phyloP scores from a whole-genome alignment of 1,140 invertebrate species.

The Eriosoma lanigerum region DNA sequence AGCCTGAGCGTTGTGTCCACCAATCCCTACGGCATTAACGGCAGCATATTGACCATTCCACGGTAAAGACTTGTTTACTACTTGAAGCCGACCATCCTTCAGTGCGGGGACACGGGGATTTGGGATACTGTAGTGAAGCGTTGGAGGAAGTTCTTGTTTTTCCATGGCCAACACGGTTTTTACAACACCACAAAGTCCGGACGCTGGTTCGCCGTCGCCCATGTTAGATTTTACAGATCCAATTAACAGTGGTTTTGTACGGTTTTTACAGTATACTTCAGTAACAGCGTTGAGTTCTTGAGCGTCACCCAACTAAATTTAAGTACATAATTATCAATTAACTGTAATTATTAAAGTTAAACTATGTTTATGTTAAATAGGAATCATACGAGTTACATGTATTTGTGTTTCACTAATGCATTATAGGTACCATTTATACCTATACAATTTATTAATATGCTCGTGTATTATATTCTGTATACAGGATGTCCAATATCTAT shows the following conservation, averaged over 20 bases:
- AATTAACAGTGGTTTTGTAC: conserved; percentile 64
- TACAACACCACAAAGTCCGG: conserved; percentile 64
- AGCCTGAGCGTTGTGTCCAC: conserved; percentile 68
- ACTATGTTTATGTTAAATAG: too few species aligned
- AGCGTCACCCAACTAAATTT: conserved; percentile 53
- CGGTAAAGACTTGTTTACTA: conserved; percentile 62
- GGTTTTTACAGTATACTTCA: conserved; percentile 58
- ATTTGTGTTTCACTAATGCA: too few species aligned
- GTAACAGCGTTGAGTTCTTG: conserved; percentile 57
- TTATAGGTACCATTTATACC: neutral
- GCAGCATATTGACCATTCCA: conserved; percentile 65
- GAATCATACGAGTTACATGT: too few species aligned
- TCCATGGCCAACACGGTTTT: conserved; percentile 59
- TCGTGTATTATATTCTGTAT: too few species aligned
- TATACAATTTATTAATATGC: neutral
- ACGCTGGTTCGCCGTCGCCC: conserved; percentile 72
- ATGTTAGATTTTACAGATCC: conserved; percentile 76
- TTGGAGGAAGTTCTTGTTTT: conserved; percentile 51
- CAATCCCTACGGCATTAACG: conserved; percentile 73
- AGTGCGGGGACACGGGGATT: conserved; percentile 67
- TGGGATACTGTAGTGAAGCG: conserved; percentile 67
- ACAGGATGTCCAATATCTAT: too few species aligned
- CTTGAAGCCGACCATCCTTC: conserved; percentile 63
- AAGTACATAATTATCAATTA: neutral
- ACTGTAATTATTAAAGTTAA: too few species aligned